Base-by-base conservation (phyloP, 2,888 invertebrate genomes). In the Drosophila suboccidentalis region DNA sequence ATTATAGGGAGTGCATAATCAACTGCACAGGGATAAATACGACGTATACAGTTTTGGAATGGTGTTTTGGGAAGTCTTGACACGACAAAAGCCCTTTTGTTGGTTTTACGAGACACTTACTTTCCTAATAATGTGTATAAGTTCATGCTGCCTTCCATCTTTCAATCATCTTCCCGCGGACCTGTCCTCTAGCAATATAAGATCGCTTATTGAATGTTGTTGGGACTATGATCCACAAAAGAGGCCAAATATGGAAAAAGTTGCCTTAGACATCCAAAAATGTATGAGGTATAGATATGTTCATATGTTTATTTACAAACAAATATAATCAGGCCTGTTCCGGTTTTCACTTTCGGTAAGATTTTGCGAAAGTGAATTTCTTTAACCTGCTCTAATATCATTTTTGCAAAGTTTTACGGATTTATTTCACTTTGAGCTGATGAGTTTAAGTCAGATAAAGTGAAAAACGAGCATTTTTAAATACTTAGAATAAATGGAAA, bases 31-130 rank as follows among this genome's bases (percentile, higher is more conserved):
- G 2, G 46, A 50, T 9, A 46, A 64, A 17, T 58, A 26, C 15
- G 68, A 68, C 19, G 46, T 63, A 3, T 57, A 44, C 13, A 53
- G 68, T n/a, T 64, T 41, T 58, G 68, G 63, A 0, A 44, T 39
- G 4, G 29, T 68, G 5, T 17, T 63, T 0, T 64, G 51, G 63
- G 68, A 68, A 13, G 26, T 68, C 8, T 11, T 61, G 13, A 6
- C 53, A 8, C 29, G 22, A 11, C 11, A 10, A 22, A 41, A 32
- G 2, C 51, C 59, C 0, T 63, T 39, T 8, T n/a, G 26, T 38
- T 10, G 13, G n/a, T 3, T 26, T n/a, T 2, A 1, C 3, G 9
- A 19, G 1, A 3, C 11, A 36, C 11, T 13, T 17, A 4, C 6
- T 10, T 13, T 36, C 1, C 4, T 10, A 9, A 26, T 26, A 9